Evolutionary conservation across 2,113 vertebrate genomes (phyloP), one percentile per base, ranked within the genome.

Genomic region (Salvelinus alpinus): DNA sequence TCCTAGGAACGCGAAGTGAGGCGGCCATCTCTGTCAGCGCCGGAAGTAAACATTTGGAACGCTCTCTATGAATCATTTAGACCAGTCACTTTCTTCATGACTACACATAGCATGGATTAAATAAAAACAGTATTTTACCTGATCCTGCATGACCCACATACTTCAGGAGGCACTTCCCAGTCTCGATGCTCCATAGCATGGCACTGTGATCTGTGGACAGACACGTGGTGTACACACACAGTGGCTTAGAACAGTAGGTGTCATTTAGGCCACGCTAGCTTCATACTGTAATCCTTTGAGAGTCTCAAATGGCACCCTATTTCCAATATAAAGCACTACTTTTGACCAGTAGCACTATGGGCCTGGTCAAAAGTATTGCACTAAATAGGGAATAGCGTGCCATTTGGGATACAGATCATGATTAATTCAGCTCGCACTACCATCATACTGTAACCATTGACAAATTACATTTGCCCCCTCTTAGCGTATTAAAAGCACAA

Each of bases 171-270:
- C 96, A 96, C 85, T 96, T 97, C 8, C 97, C 98, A 0, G 97
- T 99, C 90, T 99, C 98, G 80, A 99, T 99, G 83, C 97, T 99
- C 98, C 98, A 99, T 64, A 99, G 92, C 87, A 99, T 92, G 68
- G 97, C 97, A 5, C 95, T 98, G 87, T 99, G 98, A 91, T 99
- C 98, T 99, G 82, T 74, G 12, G 65, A 62, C 13, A 62, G 20
- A 62, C 20, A 62, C 8, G 5, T 62, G 7, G 59, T 22, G 8
- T 22, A 44, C 38, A 62, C 5, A 24, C 20, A 62, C 6, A 22
- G 9, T 11, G 9, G 9, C 38, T 44, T n/a, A 22, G 7, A 22
- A 22, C n/a, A 62, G 6, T 44, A 44, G 34, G 34, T 7, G 5
- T 34, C 34, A 34, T 34, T 34, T 8, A 60, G 18, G 51, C 5